Evolutionary conservation across 2,888 invertebrate genomes (phyloP), one percentile per base, ranked within the genome.

Genomic region (Pseudoips prasinana): DNA sequence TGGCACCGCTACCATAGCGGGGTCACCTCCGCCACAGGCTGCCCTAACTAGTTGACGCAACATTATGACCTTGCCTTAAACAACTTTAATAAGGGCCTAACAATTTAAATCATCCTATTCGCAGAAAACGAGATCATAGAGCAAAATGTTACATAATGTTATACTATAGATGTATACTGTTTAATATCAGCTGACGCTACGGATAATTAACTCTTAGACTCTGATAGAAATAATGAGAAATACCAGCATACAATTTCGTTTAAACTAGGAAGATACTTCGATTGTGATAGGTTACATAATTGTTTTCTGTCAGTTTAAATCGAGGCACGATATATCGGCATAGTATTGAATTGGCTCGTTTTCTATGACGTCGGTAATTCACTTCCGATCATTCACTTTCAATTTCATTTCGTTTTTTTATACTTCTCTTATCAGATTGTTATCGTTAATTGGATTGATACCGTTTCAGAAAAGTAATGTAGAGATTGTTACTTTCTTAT

Each of bases 1-100:
- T 87, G 85, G 87, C 86, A 83, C 73, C 82, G 70, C 52, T 60
- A 41, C 73, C 72, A 71, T 74, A 58, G 69, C 67, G 71, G 76
- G 78, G 79, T 83, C 83, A 81, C 79, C 80, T 78, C 76, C 60
- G 58, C 47, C 46, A 52, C 61, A 67, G 67, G 64, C 50, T 68
- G 66, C 53, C 66, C 69, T 57, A 50, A 36, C 33, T 46, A 29
- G 35, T 46, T 55, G 52, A 58, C 58, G 55, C 40, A 51, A 55
- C 39, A 40, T 39, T 41, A 39, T 33, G 40, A 39, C 36, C 36
- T 56, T 63, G 53, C 49, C 59, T 40, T 25, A 55, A 49, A 45
- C 35, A 36, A 10, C 32, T 28, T 30, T 35, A 51, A 46, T 49
- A 60, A 67, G 58, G 59, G 48, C 52, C 51, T 30, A 33, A 37